A percentile compares a stretch with the other conserved stretches of the same genome.
phyloP scores from a whole-genome alignment of 2,888 invertebrate genomes.

The Brachycybe producta region DNA sequence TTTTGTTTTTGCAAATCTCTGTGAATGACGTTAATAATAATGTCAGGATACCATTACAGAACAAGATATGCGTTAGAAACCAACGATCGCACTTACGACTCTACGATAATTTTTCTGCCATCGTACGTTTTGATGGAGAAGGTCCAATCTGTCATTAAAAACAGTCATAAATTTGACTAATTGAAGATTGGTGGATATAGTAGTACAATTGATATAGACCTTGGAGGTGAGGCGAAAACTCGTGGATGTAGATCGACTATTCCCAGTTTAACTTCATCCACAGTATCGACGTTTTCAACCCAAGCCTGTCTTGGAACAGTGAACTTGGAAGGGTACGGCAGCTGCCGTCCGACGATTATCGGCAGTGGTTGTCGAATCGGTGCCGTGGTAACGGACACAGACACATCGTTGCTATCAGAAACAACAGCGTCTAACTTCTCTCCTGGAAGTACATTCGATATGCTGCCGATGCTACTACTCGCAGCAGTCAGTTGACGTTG shows the following conservation, averaged over 20 bases:
- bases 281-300: slow-evolving; percentile 68
- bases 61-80: no score
- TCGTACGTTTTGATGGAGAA: slow-evolving; percentile 67
- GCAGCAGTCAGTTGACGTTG: no score
- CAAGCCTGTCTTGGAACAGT: slow-evolving; percentile 61
- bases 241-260: slow-evolving; percentile 79
- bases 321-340: slow-evolving; percentile 32
- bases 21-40: neutral
- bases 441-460: no score
- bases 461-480: no score
- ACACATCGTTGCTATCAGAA: no score
- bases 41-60: neutral
- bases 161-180: neutral
- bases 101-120: slow-evolving; percentile 75
- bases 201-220: slow-evolving; percentile 34
- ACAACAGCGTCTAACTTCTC: no score
- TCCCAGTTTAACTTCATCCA: slow-evolving; percentile 64
- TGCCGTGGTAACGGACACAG: no score
- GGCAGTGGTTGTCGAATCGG: slow-evolving; percentile 29
- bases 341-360: slow-evolving; percentile 32
- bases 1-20: slow-evolving; percentile 61
- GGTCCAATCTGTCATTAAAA: slow-evolving; percentile 46
- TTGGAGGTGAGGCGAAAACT: slow-evolving; percentile 66
- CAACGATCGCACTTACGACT: slow-evolving; percentile 45
- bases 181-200: neutral